These are phyloP conservation scores for Myotis brandtii DNA, from an alignment of 2,113 vertebrate genomes.

Conservation along the genomic window DNA sequence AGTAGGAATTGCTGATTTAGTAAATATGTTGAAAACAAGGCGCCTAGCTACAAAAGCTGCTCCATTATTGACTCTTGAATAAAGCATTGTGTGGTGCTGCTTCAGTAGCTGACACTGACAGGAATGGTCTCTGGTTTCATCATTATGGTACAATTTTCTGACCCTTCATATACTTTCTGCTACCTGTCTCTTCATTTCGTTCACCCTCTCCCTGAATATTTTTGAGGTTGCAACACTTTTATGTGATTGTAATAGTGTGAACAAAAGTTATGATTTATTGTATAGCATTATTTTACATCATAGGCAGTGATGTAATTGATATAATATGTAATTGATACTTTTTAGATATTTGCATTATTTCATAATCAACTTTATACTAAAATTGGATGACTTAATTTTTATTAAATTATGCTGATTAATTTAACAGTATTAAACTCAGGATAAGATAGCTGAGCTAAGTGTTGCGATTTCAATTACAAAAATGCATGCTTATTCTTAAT, in stretches of 20 bases:
- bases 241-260: not conserved
- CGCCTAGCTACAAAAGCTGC: not conserved
- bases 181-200: not conserved
- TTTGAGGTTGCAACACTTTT: not conserved
- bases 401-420: conserved; percentile 65
- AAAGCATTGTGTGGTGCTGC: not conserved
- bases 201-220: not conserved
- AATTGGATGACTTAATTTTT: conserved; percentile 42
- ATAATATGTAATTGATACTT: conserved; percentile 33
- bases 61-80: not conserved
- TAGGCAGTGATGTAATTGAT: too few species aligned
- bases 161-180: not conserved
- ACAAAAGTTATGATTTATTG: conserved; percentile 11
- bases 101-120: not conserved
- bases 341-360: conserved; percentile 71
- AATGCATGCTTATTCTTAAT: conserved; percentile 17
- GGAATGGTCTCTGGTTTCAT: not conserved
- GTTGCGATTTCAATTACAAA: conserved; percentile 57
- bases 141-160: not conserved
- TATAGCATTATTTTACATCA: conserved; percentile 22
- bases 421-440: not conserved
- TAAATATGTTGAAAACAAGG: not conserved
- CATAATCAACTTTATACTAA: conserved; percentile 62
- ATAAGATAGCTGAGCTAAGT: conserved; percentile 5
- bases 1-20: not conserved